A percentile compares a stretch with the other conserved stretches of the same genome.
phyloP scores from a whole-genome alignment of 2,888 invertebrate species.

The Mechanitis mazaeus region DNA sequence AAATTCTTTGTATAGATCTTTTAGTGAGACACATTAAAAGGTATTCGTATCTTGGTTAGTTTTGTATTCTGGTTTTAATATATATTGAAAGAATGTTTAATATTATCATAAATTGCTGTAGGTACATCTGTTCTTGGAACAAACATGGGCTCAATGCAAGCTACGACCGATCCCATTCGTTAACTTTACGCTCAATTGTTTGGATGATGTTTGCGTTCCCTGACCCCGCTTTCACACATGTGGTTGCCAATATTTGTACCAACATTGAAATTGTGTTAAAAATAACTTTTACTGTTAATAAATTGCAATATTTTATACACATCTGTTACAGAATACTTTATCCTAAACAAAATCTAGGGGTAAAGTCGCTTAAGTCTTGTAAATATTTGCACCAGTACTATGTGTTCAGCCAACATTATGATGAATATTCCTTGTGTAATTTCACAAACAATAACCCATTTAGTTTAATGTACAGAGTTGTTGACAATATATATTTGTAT shows the following conservation, averaged over 20 bases:
- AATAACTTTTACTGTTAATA: not conserved
- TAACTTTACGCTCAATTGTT: constrained; percentile 62
- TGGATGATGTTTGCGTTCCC: constrained; percentile 23
- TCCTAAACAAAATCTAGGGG: not conserved
- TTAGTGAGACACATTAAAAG: not conserved
- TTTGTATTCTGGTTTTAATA: too few species aligned
- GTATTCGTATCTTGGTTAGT: too few species aligned
- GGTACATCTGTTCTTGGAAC: constrained; percentile 1
- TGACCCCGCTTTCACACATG: constrained; percentile 19
- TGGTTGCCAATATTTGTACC: constrained; percentile 14
- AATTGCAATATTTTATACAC: not conserved
- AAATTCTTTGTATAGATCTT: too few species aligned
- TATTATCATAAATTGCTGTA: not conserved
- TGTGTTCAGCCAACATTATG: constrained; percentile 10
- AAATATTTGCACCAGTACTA: constrained; percentile 12
- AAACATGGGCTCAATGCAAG: constrained; percentile 41
- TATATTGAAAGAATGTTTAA: too few species aligned
- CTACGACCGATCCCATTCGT: constrained; percentile 65
- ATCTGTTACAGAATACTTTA: constrained; percentile 7
- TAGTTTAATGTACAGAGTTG: constrained; percentile 6
- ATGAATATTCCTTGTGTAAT: constrained; percentile 25
- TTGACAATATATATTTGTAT: constrained; percentile 1
- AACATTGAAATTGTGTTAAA: constrained; percentile 5
- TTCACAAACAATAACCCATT: constrained; percentile 27
- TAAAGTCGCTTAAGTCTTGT: constrained; percentile 4